These are phyloP conservation scores for Mactra quadrangularis DNA, from an alignment of 1,140 invertebrate species.

Conservation along the genomic window DNA sequence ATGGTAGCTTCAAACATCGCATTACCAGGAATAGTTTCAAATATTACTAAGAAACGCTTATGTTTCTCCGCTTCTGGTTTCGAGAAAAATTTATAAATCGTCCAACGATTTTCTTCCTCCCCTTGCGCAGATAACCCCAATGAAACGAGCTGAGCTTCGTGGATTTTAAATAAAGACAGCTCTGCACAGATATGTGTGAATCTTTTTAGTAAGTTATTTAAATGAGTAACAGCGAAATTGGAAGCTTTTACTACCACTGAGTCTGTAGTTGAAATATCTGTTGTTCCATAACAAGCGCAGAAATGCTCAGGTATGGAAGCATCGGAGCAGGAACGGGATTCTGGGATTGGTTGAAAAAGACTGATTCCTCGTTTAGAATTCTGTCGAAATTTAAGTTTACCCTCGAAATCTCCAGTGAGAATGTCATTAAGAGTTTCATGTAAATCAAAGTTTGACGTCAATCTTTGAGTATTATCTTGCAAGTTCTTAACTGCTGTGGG, in stretches of 20 bases:
- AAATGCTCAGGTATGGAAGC: slow-evolving; percentile 83
- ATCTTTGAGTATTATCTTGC: slow-evolving; percentile 86
- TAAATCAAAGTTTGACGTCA: slow-evolving; percentile 84
- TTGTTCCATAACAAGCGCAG: slow-evolving; percentile 82
- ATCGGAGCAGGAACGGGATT: slow-evolving; percentile 79
- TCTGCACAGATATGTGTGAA: slow-evolving; percentile 63
- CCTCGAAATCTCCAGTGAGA: slow-evolving; percentile 73
- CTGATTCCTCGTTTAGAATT: slow-evolving; percentile 77
- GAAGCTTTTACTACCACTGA: slow-evolving; percentile 47
- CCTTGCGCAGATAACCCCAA: slow-evolving; percentile 46
- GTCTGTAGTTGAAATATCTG: slow-evolving; percentile 1
- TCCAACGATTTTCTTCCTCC: slow-evolving; percentile 58
- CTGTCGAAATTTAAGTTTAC: not conserved
- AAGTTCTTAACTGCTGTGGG: slow-evolving; percentile 88
- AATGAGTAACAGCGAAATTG: slow-evolving; percentile 61
- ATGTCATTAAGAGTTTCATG: slow-evolving; percentile 82
- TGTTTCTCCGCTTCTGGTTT: slow-evolving; percentile 72
- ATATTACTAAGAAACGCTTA: slow-evolving; percentile 60
- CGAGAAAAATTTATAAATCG: slow-evolving; percentile 67
- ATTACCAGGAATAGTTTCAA: slow-evolving; percentile 43
- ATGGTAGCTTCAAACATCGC: slow-evolving; percentile 58
- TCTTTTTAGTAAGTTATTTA: slow-evolving; percentile 66
- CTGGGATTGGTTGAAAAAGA: slow-evolving; percentile 81
- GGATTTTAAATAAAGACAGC: slow-evolving; percentile 40
- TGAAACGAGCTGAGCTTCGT: slow-evolving; percentile 45